Evolutionary conservation across 2,113 vertebrate genomes (phyloP).

Genomic region (Alexandromys fortis): DNA sequence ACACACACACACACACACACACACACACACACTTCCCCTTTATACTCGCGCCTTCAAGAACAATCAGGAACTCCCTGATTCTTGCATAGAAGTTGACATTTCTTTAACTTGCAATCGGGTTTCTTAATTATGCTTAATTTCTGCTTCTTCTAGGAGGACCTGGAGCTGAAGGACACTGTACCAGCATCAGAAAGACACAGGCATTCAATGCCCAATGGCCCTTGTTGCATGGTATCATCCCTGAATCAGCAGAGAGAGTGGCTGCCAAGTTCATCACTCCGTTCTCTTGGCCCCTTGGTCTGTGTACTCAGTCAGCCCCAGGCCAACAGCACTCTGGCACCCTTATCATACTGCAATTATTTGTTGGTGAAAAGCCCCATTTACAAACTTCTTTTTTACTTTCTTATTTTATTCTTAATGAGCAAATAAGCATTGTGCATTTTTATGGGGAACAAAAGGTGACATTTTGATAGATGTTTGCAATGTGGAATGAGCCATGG

Average conservation of each 20-base stretch:
- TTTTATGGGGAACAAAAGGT: neutral
- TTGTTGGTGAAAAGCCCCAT: neutral
- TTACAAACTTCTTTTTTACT: neutral
- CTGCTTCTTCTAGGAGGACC: neutral
- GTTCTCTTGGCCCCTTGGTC: neutral
- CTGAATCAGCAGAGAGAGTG: neutral
- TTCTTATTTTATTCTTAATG: neutral
- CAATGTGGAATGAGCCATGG: neutral
- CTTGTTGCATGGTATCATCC: neutral
- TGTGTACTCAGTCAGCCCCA: neutral
- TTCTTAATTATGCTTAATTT: neutral
- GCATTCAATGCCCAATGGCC: neutral
- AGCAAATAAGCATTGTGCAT: neutral
- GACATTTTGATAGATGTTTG: neutral
- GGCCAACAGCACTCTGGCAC: fast-evolving
- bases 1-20: neutral
- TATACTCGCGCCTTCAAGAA: neutral
- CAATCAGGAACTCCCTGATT: neutral
- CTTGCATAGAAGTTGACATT: neutral
- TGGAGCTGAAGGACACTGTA: neutral
- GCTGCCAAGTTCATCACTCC: too few species aligned
- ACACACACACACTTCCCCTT: fast-evolving
- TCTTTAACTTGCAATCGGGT: neutral
- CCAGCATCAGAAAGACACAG: neutral
- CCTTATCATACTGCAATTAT: neutral